Conservation (phyloP, 2,888 invertebrate genomes). For the Coenonympha glycerion region DNA sequence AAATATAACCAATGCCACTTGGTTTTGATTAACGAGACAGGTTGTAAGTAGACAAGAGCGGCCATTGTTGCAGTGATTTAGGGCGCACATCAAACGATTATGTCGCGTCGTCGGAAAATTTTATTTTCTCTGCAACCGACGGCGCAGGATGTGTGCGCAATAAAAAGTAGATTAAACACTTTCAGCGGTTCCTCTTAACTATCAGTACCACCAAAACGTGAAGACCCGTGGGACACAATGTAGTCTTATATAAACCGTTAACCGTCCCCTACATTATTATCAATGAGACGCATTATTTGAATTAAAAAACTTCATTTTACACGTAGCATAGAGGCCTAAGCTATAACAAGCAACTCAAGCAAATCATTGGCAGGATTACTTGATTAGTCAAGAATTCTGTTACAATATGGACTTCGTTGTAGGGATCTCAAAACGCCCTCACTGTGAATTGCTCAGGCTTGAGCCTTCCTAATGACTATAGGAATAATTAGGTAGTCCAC, state of each 20-base stretch:
- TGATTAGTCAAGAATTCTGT: too few species aligned
- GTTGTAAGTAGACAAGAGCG: slow-evolving; percentile 29
- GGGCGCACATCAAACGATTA: slow-evolving; percentile 39
- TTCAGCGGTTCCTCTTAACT: slow-evolving; percentile 48
- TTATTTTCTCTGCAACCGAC: slow-evolving; percentile 37
- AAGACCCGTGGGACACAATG: slow-evolving; percentile 30
- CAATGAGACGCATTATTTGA: too few species aligned
- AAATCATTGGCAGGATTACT: too few species aligned
- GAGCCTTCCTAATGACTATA: too few species aligned
- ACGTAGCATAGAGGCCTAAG: too few species aligned
- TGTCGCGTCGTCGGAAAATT: slow-evolving; percentile 31
- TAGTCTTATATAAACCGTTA: not conserved
- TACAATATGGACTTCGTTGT: too few species aligned
- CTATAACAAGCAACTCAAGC: too few species aligned
- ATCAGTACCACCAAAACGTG: slow-evolving; percentile 34
- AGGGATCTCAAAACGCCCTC: too few species aligned
- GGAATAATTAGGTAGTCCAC: too few species aligned
- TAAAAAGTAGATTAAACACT: slow-evolving; percentile 61
- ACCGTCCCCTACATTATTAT: too few species aligned
- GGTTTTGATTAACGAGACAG: slow-evolving; percentile 31
- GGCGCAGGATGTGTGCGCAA: slow-evolving; percentile 56
- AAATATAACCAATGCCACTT: slow-evolving; percentile 24
- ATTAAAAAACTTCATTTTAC: too few species aligned
- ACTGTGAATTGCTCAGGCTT: too few species aligned
- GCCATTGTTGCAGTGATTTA: slow-evolving; percentile 40